These are phyloP conservation scores for Cosmia trapezina DNA, from an alignment of 2,888 invertebrate genomes.

Conservation along the genomic window DNA sequence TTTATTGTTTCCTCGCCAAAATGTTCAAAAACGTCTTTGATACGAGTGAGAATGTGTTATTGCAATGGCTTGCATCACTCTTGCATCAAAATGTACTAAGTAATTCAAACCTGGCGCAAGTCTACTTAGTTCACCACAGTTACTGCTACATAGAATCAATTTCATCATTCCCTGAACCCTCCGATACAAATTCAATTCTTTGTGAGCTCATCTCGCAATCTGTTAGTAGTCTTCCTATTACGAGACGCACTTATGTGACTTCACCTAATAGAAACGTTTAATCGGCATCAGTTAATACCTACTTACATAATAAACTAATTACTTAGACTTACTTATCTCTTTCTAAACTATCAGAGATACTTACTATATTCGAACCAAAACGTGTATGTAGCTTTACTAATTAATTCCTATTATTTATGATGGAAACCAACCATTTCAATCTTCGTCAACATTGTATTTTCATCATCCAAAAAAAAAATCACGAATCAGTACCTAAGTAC, in stretches of 20 bases:
- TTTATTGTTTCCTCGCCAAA: neutral
- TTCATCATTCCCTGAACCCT: slow-evolving; percentile 11
- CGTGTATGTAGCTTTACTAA: neutral
- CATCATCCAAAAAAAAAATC: neutral
- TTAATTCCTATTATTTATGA: too few species aligned
- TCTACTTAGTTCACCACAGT: neutral
- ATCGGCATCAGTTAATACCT: slow-evolving; percentile 34
- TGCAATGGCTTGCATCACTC: neutral
- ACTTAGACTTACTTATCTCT: neutral
- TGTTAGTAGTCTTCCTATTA: slow-evolving; percentile 40
- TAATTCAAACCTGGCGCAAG: neutral
- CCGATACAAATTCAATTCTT: slow-evolving; percentile 16
- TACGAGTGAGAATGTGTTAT: neutral
- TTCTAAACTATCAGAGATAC: neutral
- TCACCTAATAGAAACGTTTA: slow-evolving; percentile 44
- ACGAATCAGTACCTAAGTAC: too few species aligned
- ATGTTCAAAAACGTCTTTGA: neutral
- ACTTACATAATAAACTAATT: neutral
- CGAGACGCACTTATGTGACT: slow-evolving; percentile 32
- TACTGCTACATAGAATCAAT: slow-evolving; percentile 5
- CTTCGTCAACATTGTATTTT: neutral
- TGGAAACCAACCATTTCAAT: too few species aligned
- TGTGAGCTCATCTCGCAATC: slow-evolving; percentile 26
- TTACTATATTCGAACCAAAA: too few species aligned
- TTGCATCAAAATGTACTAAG: neutral